A percentile compares a stretch with the other conserved stretches of the same genome.
Conservation (phyloP, 2,888 invertebrate genomes). For the Fabriciana adippe region DNA sequence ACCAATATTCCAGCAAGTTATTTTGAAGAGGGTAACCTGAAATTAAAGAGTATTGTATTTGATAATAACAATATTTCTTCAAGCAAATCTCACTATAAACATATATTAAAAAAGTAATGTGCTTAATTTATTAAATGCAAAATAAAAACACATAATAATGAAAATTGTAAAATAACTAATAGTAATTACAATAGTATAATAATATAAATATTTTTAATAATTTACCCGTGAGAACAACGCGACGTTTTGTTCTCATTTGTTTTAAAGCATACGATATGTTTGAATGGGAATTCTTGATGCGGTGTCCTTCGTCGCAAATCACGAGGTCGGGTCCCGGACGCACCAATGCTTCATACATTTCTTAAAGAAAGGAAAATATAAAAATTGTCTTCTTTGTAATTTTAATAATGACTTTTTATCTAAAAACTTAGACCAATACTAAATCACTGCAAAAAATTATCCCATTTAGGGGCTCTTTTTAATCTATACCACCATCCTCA, state of each 20-base stretch:
- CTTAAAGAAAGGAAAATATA: slow-evolving; percentile 64
- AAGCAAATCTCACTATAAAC: neutral
- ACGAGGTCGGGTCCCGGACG: slow-evolving; percentile 96
- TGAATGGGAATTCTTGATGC: slow-evolving; percentile 98
- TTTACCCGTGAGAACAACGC: slow-evolving; percentile 94
- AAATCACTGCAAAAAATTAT: too few species aligned
- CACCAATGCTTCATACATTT: slow-evolving; percentile 92
- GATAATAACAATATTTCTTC: neutral
- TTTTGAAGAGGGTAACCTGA: slow-evolving; percentile 97
- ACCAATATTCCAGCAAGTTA: slow-evolving; percentile 98
- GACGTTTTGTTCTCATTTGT: slow-evolving; percentile 95
- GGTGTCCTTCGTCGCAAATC: slow-evolving; percentile 98
- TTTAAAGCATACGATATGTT: slow-evolving; percentile 97
- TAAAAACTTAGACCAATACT: too few species aligned
- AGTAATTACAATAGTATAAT: neutral
- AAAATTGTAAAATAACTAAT: neutral
- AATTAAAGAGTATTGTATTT: slow-evolving; percentile 17
- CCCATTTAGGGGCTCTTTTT: too few species aligned
- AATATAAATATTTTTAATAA: neutral
- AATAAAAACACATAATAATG: neutral
- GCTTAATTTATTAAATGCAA: too few species aligned
- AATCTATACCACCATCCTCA: too few species aligned
- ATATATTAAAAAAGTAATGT: too few species aligned
- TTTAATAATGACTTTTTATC: too few species aligned
- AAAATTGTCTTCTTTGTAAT: too few species aligned